These are phyloP conservation scores for Montipora foliosa DNA, from an alignment of 64 coral and sea anemone genomes.

Conservation along the genomic window DNA sequence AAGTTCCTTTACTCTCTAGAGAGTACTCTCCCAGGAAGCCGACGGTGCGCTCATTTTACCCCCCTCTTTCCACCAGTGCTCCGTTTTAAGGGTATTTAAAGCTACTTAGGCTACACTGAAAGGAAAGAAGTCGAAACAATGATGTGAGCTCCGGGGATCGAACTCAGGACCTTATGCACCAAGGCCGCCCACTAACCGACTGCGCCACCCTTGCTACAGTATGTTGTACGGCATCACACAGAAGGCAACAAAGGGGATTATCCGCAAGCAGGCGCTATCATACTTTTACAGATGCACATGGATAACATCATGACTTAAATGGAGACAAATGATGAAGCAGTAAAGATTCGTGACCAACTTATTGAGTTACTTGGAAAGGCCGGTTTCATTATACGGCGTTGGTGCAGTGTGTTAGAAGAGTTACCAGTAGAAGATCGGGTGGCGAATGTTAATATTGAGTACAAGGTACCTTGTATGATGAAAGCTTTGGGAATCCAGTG, in stretches of 20 bases:
- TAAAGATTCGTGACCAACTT: neutral
- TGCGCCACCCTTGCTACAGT: no score
- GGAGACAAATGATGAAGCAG: constrained; percentile 14
- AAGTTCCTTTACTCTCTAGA: no score
- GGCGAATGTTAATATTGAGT: constrained; percentile 45
- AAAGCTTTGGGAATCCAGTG: constrained; percentile 9
- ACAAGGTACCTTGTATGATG: constrained; percentile 22
- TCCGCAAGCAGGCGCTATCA: constrained; percentile 29
- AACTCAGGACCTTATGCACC: no score
- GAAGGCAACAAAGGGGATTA: constrained; percentile 41
- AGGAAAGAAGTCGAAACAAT: no score
- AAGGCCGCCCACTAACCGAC: no score
- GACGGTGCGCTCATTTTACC: no score
- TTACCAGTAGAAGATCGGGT: constrained; percentile 37
- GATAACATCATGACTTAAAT: constrained; percentile 41
- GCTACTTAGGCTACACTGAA: no score
- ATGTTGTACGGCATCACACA: neutral
- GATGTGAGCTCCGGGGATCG: no score
- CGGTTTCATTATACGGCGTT: constrained; percentile 21
- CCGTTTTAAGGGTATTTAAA: no score
- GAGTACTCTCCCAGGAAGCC: no score
- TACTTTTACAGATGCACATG: constrained; percentile 38
- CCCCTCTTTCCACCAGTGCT: no score
- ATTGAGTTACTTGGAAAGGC: neutral
- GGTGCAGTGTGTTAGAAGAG: constrained; percentile 28